Evolutionary conservation across 1,140 invertebrate species (phyloP).

Genomic region (Calliphora vicina): DNA sequence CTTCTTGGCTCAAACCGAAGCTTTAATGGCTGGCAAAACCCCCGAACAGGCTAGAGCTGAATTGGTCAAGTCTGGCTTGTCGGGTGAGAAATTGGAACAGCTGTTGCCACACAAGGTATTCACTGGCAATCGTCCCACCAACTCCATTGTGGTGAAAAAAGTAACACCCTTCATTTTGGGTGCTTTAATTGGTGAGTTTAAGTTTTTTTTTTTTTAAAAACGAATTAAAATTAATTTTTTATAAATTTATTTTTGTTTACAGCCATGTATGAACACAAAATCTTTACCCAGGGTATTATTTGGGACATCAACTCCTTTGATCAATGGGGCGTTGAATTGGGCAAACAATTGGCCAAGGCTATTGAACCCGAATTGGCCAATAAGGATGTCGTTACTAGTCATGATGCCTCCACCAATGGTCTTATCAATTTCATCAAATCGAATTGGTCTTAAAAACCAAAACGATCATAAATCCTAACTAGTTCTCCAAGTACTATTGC

Average conservation of each 20-base stretch:
- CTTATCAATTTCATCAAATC: slow-evolving; percentile 93
- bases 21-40: slow-evolving; percentile 91
- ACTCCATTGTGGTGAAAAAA: slow-evolving; percentile 94
- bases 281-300: slow-evolving; percentile 97
- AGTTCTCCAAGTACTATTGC: not conserved
- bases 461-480: not conserved
- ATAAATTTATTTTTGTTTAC: slow-evolving; percentile 62
- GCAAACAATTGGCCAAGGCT: slow-evolving; percentile 96
- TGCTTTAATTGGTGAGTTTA: slow-evolving; percentile 84
- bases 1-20: slow-evolving; percentile 98
- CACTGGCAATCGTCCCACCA: slow-evolving; percentile 95
- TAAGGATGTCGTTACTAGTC: slow-evolving; percentile 69
- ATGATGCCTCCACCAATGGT: slow-evolving; percentile 93
- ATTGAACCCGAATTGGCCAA: slow-evolving; percentile 92
- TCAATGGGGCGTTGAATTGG: slow-evolving; percentile 99
- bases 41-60: slow-evolving; percentile 79
- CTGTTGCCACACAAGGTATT: slow-evolving; percentile 97
- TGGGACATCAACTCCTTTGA: slow-evolving; percentile 99
- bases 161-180: slow-evolving; percentile 95
- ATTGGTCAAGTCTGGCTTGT: slow-evolving; percentile 76
- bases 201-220: not conserved
- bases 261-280: slow-evolving; percentile 99
- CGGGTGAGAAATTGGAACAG: slow-evolving; percentile 75
- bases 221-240: not conserved
- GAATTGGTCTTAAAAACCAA: slow-evolving; percentile 62